These are phyloP conservation scores for Myopa testacea DNA, from an alignment of 2,888 invertebrate species.

Conservation along the genomic window DNA sequence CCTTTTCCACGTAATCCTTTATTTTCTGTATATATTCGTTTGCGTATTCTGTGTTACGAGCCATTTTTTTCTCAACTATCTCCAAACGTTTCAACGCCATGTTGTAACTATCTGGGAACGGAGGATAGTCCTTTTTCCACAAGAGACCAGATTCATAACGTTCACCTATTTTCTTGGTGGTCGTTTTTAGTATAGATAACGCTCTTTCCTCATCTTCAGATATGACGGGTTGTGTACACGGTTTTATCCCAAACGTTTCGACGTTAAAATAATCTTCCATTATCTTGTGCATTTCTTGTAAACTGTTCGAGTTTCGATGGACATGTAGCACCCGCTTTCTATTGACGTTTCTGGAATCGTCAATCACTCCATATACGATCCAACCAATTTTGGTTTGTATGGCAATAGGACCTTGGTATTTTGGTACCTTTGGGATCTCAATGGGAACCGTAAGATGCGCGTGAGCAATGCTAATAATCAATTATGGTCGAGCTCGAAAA, in stretches of 20 bases:
- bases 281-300: slow-evolving; percentile 2
- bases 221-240: not conserved
- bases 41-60: slow-evolving; percentile 37
- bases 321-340: not conserved
- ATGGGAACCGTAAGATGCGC: no score
- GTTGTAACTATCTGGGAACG: slow-evolving; percentile 39
- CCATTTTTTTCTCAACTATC: slow-evolving; percentile 41
- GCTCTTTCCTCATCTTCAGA: slow-evolving; percentile 6
- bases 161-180: no score
- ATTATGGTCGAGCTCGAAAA: slow-evolving; percentile 16
- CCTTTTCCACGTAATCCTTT: slow-evolving; percentile 41
- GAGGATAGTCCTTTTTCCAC: slow-evolving; percentile 12
- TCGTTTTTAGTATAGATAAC: not conserved
- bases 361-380: not conserved
- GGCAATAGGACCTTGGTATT: not conserved
- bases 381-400: not conserved
- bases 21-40: slow-evolving; percentile 40
- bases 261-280: not conserved
- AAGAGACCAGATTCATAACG: slow-evolving; percentile 1
- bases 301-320: not conserved
- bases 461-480: slow-evolving; percentile 28
- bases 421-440: slow-evolving; percentile 2
- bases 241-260: slow-evolving; percentile 13
- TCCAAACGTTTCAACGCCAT: slow-evolving; percentile 44
- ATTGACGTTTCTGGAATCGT: not conserved